Percentiles rank a stretch among this genome's conserved stretches.
These are phyloP conservation scores for Rhagium mordax DNA, from an alignment of 2,888 invertebrate species.

Conservation along the genomic window DNA sequence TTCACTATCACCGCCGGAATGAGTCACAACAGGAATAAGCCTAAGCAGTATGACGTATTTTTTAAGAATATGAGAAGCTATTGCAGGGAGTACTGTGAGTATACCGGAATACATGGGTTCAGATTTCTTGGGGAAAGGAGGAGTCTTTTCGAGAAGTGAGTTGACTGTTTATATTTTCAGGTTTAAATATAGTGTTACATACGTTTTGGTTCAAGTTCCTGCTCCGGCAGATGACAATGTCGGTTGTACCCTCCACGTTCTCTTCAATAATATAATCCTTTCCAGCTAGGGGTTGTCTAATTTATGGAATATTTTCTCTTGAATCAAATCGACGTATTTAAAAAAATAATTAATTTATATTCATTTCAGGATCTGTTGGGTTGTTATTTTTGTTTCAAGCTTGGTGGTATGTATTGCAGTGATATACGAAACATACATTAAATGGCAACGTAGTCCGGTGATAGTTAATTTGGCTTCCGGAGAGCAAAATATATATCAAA, in stretches of 20 bases:
- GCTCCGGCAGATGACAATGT: too few relatives aligned
- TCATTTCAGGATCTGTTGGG: conserved; percentile 76
- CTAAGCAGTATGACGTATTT: neutral
- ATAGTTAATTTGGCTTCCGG: neutral
- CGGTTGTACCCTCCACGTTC: too few relatives aligned
- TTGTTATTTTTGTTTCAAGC: conserved; percentile 74
- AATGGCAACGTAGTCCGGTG: conserved; percentile 79
- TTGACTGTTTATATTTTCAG: neutral
- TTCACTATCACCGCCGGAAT: conserved; percentile 30
- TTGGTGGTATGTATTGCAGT: conserved; percentile 74
- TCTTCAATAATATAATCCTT: too few relatives aligned
- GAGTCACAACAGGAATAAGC: conserved; percentile 7
- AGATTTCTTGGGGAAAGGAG: conserved; percentile 42
- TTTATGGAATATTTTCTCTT: too few relatives aligned
- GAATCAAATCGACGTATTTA: too few relatives aligned
- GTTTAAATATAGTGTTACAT: too few relatives aligned
- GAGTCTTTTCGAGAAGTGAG: conserved; percentile 59
- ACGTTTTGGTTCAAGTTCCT: too few relatives aligned
- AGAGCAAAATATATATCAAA: conserved; percentile 77
- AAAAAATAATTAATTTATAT: too few relatives aligned
- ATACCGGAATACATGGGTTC: conserved; percentile 42
- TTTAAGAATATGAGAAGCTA: conserved; percentile 32
- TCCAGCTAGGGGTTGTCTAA: too few relatives aligned
- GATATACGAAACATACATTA: conserved; percentile 78
- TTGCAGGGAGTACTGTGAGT: conserved; percentile 41